Percentiles rank a stretch among this genome's conserved stretches.
These are phyloP conservation scores for Tachycineta bicolor DNA, from an alignment of 2,113 vertebrate genomes.

Conservation along the genomic window DNA sequence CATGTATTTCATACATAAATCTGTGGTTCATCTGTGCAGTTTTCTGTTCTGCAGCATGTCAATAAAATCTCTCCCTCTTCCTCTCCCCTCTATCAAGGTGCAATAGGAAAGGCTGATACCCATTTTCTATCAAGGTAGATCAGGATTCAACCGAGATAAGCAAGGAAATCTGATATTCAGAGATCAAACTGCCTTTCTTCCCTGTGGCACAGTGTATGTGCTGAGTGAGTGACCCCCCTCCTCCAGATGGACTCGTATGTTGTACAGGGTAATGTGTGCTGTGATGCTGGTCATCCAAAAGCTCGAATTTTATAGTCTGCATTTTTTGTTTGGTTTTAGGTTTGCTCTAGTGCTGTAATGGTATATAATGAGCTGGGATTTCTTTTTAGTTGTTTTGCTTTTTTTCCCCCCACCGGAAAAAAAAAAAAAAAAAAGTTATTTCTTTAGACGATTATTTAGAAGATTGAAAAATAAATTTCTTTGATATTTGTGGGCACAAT, in stretches of 20 bases:
- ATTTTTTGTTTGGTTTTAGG: background rate
- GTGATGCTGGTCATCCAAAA: background rate
- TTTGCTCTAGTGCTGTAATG: background rate
- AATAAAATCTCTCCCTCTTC: background rate
- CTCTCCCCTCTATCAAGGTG: background rate
- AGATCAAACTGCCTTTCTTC: background rate
- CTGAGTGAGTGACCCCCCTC: background rate
- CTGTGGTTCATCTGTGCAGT: background rate
- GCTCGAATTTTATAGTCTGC: background rate
- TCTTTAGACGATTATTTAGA: constrained; percentile 2
- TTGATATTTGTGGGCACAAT: constrained; percentile 26
- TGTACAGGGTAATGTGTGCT: background rate
- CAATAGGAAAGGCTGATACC: background rate
- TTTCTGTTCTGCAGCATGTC: background rate
- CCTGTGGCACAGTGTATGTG: background rate
- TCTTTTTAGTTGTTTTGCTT: background rate
- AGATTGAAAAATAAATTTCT: constrained; percentile 32
- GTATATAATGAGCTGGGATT: background rate
- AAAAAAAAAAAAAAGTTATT: background rate
- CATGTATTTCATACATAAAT: background rate
- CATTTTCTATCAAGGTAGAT: background rate
- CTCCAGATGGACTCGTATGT: background rate
- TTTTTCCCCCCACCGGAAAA: background rate
- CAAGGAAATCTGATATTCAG: background rate
- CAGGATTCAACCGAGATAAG: background rate